These are phyloP conservation scores for Pantherophis alleghaniensis DNA, from an alignment of 2,797 vertebrate species.

Conservation along the genomic window DNA sequence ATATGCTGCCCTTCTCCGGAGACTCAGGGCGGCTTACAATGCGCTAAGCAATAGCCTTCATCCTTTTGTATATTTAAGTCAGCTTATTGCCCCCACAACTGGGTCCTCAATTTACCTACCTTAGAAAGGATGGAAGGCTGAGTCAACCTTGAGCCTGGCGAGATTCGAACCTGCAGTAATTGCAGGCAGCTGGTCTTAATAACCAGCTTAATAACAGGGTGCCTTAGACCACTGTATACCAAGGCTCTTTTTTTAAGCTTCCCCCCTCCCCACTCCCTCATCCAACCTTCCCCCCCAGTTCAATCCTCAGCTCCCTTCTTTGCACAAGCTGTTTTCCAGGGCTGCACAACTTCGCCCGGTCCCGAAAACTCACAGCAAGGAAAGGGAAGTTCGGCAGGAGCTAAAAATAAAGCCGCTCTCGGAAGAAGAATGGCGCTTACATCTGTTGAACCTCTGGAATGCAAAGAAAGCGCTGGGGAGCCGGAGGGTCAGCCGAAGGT, in stretches of 20 bases:
- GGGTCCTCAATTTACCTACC: too few relatives aligned
- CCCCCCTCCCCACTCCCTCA: not conserved
- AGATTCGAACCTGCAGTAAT: too few relatives aligned
- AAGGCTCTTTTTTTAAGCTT: not conserved
- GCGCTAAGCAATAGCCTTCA: too few relatives aligned
- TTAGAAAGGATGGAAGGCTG: too few relatives aligned
- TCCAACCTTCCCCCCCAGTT: not conserved
- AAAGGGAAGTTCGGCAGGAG: conserved; percentile 72
- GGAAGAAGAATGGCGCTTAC: conserved; percentile 63
- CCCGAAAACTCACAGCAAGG: conserved; percentile 65
- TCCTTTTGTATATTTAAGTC: too few relatives aligned
- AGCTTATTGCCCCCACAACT: too few relatives aligned
- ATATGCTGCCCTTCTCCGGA: too few relatives aligned
- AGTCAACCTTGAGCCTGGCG: too few relatives aligned
- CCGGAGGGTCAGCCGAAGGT: conserved; percentile 79
- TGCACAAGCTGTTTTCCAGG: conserved; percentile 45
- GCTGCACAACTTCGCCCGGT: conserved; percentile 61
- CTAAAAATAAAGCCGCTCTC: conserved; percentile 80
- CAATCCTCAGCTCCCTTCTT: conserved; percentile 36
- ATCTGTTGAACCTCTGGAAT: conserved; percentile 78
- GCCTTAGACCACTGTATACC: too few relatives aligned
- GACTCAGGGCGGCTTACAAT: too few relatives aligned
- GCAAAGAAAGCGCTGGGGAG: conserved; percentile 79
- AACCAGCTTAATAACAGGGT: too few relatives aligned
- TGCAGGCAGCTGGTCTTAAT: too few relatives aligned